Conservation (phyloP, 2,888 invertebrate genomes). For the Capitulum mitella region DNA sequence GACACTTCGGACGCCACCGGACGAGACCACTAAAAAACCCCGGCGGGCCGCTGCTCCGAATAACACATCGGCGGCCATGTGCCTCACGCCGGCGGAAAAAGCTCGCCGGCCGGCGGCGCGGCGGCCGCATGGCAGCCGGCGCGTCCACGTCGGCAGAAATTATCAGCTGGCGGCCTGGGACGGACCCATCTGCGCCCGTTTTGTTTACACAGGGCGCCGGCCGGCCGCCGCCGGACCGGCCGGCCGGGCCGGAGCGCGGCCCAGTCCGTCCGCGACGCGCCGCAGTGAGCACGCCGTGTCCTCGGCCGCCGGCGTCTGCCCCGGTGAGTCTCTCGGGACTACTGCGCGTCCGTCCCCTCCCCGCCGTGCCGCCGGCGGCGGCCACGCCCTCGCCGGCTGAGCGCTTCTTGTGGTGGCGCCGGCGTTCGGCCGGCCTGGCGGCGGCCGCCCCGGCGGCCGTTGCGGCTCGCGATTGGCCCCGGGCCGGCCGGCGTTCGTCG, state of each 20-base stretch:
- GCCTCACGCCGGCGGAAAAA: not conserved
- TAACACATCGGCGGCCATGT: not conserved
- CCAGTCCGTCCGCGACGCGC: no score
- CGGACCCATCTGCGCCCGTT: not conserved
- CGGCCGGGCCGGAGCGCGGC: not conserved
- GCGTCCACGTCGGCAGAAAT: not conserved
- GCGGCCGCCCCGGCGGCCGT: no score
- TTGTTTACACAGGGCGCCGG: not conserved
- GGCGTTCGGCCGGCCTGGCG: not conserved
- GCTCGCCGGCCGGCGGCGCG: not conserved
- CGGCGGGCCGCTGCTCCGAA: not conserved
- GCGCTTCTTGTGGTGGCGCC: not conserved
- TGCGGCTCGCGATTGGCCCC: no score
- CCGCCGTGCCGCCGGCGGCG: not conserved
- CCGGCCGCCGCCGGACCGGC: not conserved
- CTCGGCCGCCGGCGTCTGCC: not conserved
- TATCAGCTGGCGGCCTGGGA: constrained; percentile 2
- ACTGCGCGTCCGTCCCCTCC: not conserved
- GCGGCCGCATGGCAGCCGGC: not conserved
- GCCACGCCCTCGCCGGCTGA: no score
- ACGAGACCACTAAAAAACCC: not conserved
- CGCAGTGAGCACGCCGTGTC: not conserved
- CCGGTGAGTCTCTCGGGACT: not conserved
- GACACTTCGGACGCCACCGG: not conserved
- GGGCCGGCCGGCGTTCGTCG: no score